phyloP scores from a whole-genome alignment of 2,888 invertebrate genomes.

The Latrodectus hesperus region DNA sequence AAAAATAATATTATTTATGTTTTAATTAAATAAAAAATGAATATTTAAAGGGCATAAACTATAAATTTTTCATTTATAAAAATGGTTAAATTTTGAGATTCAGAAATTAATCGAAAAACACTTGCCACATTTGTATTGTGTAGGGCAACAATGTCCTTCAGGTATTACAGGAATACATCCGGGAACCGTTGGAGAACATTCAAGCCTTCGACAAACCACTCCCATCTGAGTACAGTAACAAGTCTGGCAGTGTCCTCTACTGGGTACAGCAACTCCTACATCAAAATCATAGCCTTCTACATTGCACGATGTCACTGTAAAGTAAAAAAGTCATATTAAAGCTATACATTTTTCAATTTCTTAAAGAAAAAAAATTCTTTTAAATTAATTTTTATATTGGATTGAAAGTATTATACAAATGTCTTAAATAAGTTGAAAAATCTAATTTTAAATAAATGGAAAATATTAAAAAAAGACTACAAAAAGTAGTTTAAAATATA shows the following conservation, averaged over 20 bases:
- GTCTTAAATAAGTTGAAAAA: not conserved
- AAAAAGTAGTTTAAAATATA: no score
- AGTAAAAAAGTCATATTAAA: not conserved
- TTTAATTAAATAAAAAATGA: no score
- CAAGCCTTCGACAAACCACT: constrained; percentile 81
- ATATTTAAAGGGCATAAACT: no score
- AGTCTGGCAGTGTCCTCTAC: constrained; percentile 66
- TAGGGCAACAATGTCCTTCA: constrained; percentile 87
- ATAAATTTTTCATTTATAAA: no score
- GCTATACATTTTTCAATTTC: not conserved
- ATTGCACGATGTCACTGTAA: constrained; percentile 58
- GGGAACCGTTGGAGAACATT: constrained; percentile 84
- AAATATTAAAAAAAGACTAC: no score
- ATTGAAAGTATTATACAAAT: not conserved
- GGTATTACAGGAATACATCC: constrained; percentile 86
- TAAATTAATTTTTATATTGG: not conserved
- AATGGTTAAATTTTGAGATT: no score
- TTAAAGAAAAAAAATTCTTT: not conserved
- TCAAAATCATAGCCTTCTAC: constrained; percentile 65
- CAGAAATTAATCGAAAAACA: constrained; percentile 2
- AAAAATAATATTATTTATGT: no score
- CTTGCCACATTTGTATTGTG: constrained; percentile 86
- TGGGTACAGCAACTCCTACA: constrained; percentile 69
- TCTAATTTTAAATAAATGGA: no score
- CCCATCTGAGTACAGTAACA: constrained; percentile 68